Evolutionary conservation across 2,888 invertebrate species (phyloP).

Genomic region (Drosophila aldrichi): DNA sequence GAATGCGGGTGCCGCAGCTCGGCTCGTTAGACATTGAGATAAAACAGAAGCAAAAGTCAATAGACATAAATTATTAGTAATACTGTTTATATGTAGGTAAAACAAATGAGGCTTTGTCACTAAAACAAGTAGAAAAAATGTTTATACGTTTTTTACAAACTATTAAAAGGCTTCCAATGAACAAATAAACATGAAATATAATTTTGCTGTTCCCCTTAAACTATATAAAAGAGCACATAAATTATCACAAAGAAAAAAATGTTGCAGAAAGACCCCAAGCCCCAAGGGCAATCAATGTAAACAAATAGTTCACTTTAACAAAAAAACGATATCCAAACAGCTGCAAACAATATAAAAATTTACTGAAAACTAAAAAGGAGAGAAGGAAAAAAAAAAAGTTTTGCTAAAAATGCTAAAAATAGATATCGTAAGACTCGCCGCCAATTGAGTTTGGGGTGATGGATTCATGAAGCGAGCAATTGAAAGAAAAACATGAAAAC

Average conservation of each 20-base stretch:
- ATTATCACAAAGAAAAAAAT: not conserved
- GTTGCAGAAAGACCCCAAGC: conserved; percentile 1
- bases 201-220: conserved; percentile 9
- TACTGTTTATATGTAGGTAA: not conserved
- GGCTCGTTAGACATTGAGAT: not conserved
- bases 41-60: conserved; percentile 4
- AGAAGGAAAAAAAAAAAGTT: not conserved
- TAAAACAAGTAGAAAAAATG: not conserved
- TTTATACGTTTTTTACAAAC: not conserved
- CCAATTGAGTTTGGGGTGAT: conserved; percentile 14
- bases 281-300: conserved; percentile 22
- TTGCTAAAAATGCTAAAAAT: conserved; percentile 21
- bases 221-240: conserved; percentile 1
- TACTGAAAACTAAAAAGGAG: conserved; percentile 5
- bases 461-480: conserved; percentile 23
- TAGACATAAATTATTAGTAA: not conserved
- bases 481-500: conserved; percentile 11
- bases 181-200: not conserved
- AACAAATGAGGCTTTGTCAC: not conserved
- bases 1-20: not conserved
- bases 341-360: conserved; percentile 27
- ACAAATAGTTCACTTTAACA: conserved; percentile 29
- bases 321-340: conserved; percentile 14
- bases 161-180: not conserved
- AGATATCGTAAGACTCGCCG: conserved; percentile 20